These are phyloP conservation scores for Glaucomys volans DNA, from an alignment of 2,113 vertebrate genomes.

Conservation along the genomic window DNA sequence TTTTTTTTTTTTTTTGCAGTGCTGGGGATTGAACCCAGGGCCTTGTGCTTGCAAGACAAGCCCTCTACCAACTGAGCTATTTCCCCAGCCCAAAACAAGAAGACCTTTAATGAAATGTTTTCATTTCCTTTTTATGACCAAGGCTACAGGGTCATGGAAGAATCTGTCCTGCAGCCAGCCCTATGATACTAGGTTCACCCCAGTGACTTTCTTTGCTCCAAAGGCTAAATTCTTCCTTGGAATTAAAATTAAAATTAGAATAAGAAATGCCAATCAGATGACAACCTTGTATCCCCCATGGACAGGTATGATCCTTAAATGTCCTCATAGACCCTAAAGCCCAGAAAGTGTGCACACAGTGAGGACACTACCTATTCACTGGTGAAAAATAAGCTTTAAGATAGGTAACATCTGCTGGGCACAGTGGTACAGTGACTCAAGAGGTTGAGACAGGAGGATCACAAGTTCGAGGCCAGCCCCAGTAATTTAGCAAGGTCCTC, in stretches of 20 bases:
- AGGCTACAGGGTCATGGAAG: not conserved
- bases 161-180: not conserved
- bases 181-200: not conserved
- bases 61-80: too few species aligned
- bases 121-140: not conserved
- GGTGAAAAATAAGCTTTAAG: not conserved
- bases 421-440: too few species aligned
- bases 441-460: too few species aligned
- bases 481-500: too few species aligned
- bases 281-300: not conserved
- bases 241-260: slow-evolving; percentile 46
- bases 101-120: not conserved
- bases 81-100: too few species aligned
- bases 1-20: too few species aligned
- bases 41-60: too few species aligned
- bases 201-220: not conserved
- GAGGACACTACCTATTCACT: not conserved
- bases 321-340: not conserved
- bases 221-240: not conserved
- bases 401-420: not conserved
- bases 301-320: not conserved
- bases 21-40: too few species aligned
- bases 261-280: not conserved
- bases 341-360: not conserved
- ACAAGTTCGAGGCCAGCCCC: too few species aligned